Evolutionary conservation across 2,113 vertebrate genomes (phyloP).

Genomic region (Rhombomys opimus): DNA sequence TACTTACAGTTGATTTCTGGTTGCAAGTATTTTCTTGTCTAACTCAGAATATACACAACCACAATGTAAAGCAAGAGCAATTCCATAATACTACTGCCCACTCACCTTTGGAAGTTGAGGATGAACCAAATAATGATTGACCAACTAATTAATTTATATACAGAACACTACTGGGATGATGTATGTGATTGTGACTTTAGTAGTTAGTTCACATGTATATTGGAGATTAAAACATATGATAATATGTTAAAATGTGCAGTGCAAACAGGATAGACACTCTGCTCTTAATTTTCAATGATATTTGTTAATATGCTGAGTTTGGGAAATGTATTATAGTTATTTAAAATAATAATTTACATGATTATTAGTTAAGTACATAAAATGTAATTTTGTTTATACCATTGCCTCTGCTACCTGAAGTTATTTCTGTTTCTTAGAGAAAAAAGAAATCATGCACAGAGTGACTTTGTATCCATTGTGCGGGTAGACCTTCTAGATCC

Average conservation of each 20-base stretch:
- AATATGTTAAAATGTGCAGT: neutral
- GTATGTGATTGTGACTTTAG: neutral
- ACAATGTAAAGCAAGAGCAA: neutral
- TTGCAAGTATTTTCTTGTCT: neutral
- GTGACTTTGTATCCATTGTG: neutral
- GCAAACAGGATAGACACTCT: neutral
- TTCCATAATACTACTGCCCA: neutral
- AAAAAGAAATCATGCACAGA: neutral
- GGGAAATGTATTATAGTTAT: neutral
- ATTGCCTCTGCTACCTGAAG: neutral
- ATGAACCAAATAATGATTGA: neutral
- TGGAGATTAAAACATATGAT: neutral
- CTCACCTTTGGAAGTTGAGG: neutral
- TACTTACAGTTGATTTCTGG: neutral
- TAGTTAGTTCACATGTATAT: neutral
- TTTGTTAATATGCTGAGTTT: neutral
- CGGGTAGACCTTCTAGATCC: neutral
- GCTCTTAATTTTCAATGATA: neutral
- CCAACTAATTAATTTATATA: neutral
- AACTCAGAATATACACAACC: neutral
- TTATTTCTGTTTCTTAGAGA: neutral
- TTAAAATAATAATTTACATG: constrained; percentile 9
- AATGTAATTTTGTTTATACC: constrained; percentile 1
- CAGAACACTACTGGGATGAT: neutral
- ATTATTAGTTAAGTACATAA: constrained; percentile 30